These are phyloP conservation scores for Acleris holmiana DNA, from an alignment of 2,888 invertebrate species.

Conservation along the genomic window DNA sequence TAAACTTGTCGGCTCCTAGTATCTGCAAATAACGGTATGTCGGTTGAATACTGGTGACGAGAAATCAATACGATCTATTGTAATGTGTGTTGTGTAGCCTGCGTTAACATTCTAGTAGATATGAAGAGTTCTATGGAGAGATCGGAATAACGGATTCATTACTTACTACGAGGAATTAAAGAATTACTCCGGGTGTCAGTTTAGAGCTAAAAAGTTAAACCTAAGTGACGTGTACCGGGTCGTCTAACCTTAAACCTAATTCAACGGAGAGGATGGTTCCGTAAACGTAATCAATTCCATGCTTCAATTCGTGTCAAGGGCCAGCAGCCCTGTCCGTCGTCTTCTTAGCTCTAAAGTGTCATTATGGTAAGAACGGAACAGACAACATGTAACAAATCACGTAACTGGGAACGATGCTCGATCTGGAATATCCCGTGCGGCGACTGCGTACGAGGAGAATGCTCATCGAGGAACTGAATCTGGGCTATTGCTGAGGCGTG, in stretches of 20 bases:
- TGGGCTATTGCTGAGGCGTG: constrained; percentile 75
- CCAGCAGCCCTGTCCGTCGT: constrained; percentile 34
- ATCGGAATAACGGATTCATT: constrained; percentile 81
- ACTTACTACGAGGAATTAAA: constrained; percentile 79
- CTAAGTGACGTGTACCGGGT: constrained; percentile 12
- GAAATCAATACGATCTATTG: constrained; percentile 82
- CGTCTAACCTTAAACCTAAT: constrained; percentile 26
- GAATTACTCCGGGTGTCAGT: constrained; percentile 57
- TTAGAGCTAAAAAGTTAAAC: constrained; percentile 62
- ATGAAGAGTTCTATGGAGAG: constrained; percentile 79
- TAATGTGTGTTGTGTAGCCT: constrained; percentile 82
- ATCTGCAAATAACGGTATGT: constrained; percentile 81
- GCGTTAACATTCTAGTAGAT: constrained; percentile 74
- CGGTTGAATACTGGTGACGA: constrained; percentile 78
- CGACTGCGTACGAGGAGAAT: constrained; percentile 72
- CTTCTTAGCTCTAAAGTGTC: constrained; percentile 68
- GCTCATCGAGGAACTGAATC: constrained; percentile 70
- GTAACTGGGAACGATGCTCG: constrained; percentile 74
- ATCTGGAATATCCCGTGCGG: constrained; percentile 81
- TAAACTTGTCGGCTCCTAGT: constrained; percentile 77
- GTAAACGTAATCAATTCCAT: constrained; percentile 63
- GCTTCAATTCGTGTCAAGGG: constrained; percentile 52
- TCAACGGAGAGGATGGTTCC: constrained; percentile 14
- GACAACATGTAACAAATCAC: constrained; percentile 79
- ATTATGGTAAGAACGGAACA: constrained; percentile 69